Conservation (phyloP, 1,140 invertebrate genomes). For the Zaprionus nigranus region DNA sequence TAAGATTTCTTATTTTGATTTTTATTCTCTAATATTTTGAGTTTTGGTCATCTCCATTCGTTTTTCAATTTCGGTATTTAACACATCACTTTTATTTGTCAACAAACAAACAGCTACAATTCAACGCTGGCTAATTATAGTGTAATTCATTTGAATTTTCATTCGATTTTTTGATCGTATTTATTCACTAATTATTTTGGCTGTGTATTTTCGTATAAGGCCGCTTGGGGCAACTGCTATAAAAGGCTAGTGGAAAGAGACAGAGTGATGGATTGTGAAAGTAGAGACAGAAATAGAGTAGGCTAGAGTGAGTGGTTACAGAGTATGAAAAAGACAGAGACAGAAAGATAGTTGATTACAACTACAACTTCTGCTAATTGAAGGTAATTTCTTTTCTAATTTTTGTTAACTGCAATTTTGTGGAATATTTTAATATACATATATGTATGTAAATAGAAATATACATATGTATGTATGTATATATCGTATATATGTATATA, state of each 20-base stretch:
- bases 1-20: constrained; percentile 42
- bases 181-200: constrained; percentile 30
- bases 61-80: constrained; percentile 17
- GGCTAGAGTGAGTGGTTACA: background rate
- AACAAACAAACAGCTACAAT: constrained; percentile 78
- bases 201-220: constrained; percentile 58
- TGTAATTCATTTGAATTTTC: constrained; percentile 52
- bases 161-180: constrained; percentile 23
- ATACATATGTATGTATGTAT: background rate
- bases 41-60: constrained; percentile 14
- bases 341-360: constrained; percentile 20
- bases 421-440: constrained; percentile 4
- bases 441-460: background rate
- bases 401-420: constrained; percentile 18
- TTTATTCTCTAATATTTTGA: constrained; percentile 18
- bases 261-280: constrained; percentile 9
- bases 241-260: constrained; percentile 40
- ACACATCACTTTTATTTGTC: constrained; percentile 52
- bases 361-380: constrained; percentile 50
- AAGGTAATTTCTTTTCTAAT: constrained; percentile 18
- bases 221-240: constrained; percentile 76
- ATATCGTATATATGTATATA: background rate
- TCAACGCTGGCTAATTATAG: constrained; percentile 71
- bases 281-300: constrained; percentile 5
- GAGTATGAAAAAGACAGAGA: constrained; percentile 8